Evolutionary conservation across 35 echinoderm and acorn worm species (phyloP), one percentile per base, ranked within the genome.

Genomic region (Amphiura filiformis): DNA sequence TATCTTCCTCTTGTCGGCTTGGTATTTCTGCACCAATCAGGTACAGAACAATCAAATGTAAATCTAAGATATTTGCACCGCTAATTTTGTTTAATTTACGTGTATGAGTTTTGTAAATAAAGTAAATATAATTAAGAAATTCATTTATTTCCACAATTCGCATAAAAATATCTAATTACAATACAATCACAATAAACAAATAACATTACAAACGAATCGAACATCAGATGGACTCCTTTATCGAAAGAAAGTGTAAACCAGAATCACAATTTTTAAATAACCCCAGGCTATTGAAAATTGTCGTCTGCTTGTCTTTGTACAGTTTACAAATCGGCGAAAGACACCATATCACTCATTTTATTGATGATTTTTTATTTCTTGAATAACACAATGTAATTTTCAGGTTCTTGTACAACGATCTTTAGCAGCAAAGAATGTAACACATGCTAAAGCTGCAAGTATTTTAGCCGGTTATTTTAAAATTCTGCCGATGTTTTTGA

Each of bases 11-110:
- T 87, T 99, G 7, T 99, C 96, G 17, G 86, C 90, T 30, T 93
- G 90, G 28, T 94, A 92, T 75, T 99, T 90, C 37, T 94, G 96
- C 78, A 99, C 96, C 65, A 99, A 99, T 70, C 96, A 99, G 93
- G 96, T 99, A 76, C 20, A 23, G n/a, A n/a, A n/a, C n/a, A n/a
- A n/a, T 76, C 44, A 11, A 52, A 20, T 52, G 44, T 7, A 52
- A 52, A 52, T 11, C 20, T 7, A 20, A 11, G 20, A 20, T 11
- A 11, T 52, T 52, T 52, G 20, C 44, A 52, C 7, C 20, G 7
- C 20, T 52, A 52, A 7, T 52, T 7, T 52, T 52, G 7, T 20
- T 11, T 20, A 52, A 20, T 11, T 52, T 52, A 52, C 7, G 20
- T 11, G 20, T 52, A 20, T 52, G 20, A 52, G 20, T 52, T 20